Base-by-base conservation (phyloP, 2,113 vertebrate species). In the Poecile atricapillus region DNA sequence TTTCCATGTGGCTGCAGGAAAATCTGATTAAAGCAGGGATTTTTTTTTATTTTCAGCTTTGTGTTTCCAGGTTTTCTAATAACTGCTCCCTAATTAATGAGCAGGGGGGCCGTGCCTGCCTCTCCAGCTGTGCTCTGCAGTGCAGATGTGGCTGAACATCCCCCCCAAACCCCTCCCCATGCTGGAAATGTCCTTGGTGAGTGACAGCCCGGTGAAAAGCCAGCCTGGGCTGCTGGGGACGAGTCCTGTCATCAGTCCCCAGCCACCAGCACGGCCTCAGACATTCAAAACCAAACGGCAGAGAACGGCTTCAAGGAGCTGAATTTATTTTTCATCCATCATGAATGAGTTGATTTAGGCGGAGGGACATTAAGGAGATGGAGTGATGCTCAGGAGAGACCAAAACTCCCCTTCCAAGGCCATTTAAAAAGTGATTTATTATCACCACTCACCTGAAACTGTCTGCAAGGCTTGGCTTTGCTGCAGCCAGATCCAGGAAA, bases 341-440 rank as follows among this genome's bases (percentile, higher is more conserved):
- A 60, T 17, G 76, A 68, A n/a, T 7, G 76, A 70, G 93, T 23
- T 83, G 50, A 67, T 94, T 86, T 67, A 81, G 79, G 60, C 41
- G 56, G 71, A 81, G 73, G 83, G 89, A 60, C 68, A 39, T 93
- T 56, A 91, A 90, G 88, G 79, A 83, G 82, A 74, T 28, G 15
- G 22, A 87, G 87, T 21, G 93, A 95, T 91, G 94, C 93, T 94
- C 91, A 64, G 63, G 89, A 96, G 96, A 81, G 71, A 44, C 18
- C 43, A 21, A 39, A 93, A 52, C 20, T 90, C 68, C 59, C n/a
- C 23, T 86, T 73, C 68, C 20, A 30, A 81, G 64, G 64, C 50
- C 60, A 8, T 91, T 96, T 76, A 68, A 83, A 73, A 92, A 49
- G 85, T 92, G 86, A 95, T 96, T 94, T 95, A 95, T 97, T 90